These are phyloP conservation scores for Sycophila texana DNA, from an alignment of 2,888 invertebrate species.

Conservation along the genomic window DNA sequence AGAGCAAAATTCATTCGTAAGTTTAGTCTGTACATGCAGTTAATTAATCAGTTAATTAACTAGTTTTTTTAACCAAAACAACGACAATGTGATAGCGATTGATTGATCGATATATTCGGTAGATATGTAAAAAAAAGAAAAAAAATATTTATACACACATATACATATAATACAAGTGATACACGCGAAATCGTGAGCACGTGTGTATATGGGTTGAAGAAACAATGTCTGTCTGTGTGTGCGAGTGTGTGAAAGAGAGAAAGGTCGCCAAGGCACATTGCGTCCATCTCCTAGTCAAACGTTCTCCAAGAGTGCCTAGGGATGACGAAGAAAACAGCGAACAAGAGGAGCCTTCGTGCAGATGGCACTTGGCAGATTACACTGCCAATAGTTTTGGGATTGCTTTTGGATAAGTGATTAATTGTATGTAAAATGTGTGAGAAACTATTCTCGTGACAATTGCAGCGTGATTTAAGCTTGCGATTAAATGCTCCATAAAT, in stretches of 20 bases:
- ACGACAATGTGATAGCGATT: slow-evolving; percentile 54
- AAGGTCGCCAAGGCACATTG: slow-evolving; percentile 24
- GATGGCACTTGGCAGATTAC: slow-evolving; percentile 46
- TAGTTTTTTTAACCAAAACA: slow-evolving; percentile 45
- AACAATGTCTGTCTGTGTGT: not conserved
- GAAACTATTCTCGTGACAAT: too few relatives aligned
- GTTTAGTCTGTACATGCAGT: slow-evolving; percentile 2
- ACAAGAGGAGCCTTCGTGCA: slow-evolving; percentile 1
- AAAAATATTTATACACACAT: too few relatives aligned
- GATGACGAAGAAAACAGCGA: slow-evolving; percentile 14
- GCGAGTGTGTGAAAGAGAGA: not conserved
- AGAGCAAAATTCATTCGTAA: slow-evolving; percentile 14
- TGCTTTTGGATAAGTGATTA: not conserved
- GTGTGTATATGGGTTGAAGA: slow-evolving; percentile 26
- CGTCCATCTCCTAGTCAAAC: slow-evolving; percentile 51
- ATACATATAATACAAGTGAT: slow-evolving; percentile 14
- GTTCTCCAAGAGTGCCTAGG: slow-evolving; percentile 45
- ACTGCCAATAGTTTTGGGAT: slow-evolving; percentile 48
- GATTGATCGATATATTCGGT: slow-evolving; percentile 38
- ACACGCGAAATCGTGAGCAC: slow-evolving; percentile 4
- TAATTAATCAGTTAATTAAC: slow-evolving; percentile 43
- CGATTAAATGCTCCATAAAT: not conserved
- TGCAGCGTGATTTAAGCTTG: slow-evolving; percentile 21
- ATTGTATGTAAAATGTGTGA: too few relatives aligned
- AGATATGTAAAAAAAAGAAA: slow-evolving; percentile 37